Percentiles rank a stretch among this genome's conserved stretches.
phyloP scores from a whole-genome alignment of 2,113 vertebrate genomes.

The Eudyptes chrysolophus region DNA sequence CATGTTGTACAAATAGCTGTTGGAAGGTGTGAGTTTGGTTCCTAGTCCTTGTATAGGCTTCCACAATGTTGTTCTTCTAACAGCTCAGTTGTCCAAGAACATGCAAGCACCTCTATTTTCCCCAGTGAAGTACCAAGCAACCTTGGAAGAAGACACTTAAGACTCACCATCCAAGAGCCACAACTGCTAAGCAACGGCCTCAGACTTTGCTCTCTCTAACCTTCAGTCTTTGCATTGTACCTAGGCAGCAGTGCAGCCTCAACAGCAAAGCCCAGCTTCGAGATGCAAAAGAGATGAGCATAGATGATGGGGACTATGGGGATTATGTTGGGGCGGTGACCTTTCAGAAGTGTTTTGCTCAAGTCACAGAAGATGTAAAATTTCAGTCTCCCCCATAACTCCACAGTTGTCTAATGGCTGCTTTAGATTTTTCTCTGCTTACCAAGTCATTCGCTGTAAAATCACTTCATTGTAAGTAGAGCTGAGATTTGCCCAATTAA shows the following conservation, averaged over 20 bases:
- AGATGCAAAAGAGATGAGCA: not conserved
- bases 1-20: not conserved
- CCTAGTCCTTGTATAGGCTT: not conserved
- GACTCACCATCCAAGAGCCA: not conserved
- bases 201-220: not conserved
- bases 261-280: not conserved
- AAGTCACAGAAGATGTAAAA: fast-evolving
- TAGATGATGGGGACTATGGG: fast-evolving
- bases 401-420: not conserved
- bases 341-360: not conserved
- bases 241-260: not conserved
- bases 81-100: not conserved
- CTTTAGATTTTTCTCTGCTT: not conserved
- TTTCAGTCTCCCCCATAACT: not conserved
- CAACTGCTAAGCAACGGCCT: not conserved
- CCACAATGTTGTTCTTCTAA: not conserved
- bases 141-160: not conserved
- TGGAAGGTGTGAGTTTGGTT: not conserved
- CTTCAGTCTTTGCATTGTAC: not conserved
- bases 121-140: not conserved
- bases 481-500: not conserved
- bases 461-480: not conserved
- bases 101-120: not conserved
- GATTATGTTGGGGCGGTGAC: too few species aligned
- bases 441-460: not conserved